phyloP scores from a whole-genome alignment of 2,113 vertebrate genomes.

The Chroicocephalus ridibundus region DNA sequence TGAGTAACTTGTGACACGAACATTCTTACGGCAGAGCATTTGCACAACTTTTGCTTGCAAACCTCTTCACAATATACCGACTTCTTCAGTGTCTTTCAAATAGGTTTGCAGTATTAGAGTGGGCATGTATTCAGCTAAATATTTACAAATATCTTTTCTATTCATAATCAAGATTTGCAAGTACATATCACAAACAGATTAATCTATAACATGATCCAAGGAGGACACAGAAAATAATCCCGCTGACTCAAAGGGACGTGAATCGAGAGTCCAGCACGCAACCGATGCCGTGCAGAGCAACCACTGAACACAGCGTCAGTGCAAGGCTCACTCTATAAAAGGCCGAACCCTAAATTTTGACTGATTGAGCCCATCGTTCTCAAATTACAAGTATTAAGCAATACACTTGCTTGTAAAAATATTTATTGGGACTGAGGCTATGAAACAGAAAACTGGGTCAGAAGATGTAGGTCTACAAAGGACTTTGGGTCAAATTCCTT shows the following conservation, averaged over 20 bases:
- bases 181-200: neutral
- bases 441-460: slow-evolving; percentile 34
- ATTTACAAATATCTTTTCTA: neutral
- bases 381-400: slow-evolving; percentile 30
- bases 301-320: neutral
- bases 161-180: neutral
- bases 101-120: neutral
- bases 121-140: neutral
- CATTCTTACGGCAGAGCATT: neutral
- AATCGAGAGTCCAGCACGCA: neutral
- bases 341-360: neutral
- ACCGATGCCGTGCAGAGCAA: neutral
- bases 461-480: slow-evolving; percentile 30
- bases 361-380: slow-evolving; percentile 35
- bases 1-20: neutral
- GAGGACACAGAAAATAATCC: neutral
- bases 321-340: neutral
- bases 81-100: neutral
- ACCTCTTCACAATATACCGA: neutral
- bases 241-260: neutral
- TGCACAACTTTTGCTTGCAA: neutral
- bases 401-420: slow-evolving; percentile 62
- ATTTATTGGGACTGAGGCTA: slow-evolving; percentile 34
- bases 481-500: slow-evolving; percentile 46
- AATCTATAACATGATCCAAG: neutral